phyloP scores from a whole-genome alignment of 2,888 invertebrate genomes.

The Gasteruption jaculator region DNA sequence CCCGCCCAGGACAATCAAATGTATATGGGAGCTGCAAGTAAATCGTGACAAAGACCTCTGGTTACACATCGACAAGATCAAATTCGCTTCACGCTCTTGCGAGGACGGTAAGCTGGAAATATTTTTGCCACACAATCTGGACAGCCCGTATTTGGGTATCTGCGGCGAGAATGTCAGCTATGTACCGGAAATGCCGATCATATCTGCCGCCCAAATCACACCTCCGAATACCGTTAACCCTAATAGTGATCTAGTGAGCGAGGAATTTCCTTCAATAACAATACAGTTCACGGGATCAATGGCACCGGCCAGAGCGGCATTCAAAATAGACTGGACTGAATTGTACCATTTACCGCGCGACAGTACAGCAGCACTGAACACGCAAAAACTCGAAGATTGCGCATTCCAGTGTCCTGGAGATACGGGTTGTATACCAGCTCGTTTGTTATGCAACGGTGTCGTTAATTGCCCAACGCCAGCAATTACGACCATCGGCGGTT shows the following conservation, averaged over 20 bases:
- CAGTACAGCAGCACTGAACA: conserved; percentile 74
- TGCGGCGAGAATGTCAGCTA: conserved; percentile 84
- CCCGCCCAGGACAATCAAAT: conserved; percentile 56
- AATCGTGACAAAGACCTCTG: conserved; percentile 81
- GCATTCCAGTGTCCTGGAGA: conserved; percentile 86
- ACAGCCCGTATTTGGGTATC: conserved; percentile 74
- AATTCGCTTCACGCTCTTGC: conserved; percentile 79
- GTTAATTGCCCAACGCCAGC: conserved; percentile 76
- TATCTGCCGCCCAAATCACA: conserved; percentile 71
- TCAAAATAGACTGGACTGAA: conserved; percentile 88
- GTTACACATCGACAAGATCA: conserved; percentile 82
- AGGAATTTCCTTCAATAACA: no score
- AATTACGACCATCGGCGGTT: conserved; percentile 23
- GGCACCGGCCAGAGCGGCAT: conserved; percentile 75
- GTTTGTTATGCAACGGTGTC: conserved; percentile 82
- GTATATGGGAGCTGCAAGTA: conserved; percentile 79
- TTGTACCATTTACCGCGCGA: conserved; percentile 81
- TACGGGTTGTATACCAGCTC: conserved; percentile 77
- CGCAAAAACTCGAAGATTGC: conserved; percentile 71
- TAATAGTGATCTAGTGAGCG: no score
- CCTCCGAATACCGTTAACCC: conserved; percentile 56
- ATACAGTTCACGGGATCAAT: conserved; percentile 75
- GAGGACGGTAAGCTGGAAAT: conserved; percentile 84
- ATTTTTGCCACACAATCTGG: conserved; percentile 63
- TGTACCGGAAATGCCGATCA: conserved; percentile 73